Base-by-base conservation (phyloP, 2,888 invertebrate genomes). In the Lithosia quadra region DNA sequence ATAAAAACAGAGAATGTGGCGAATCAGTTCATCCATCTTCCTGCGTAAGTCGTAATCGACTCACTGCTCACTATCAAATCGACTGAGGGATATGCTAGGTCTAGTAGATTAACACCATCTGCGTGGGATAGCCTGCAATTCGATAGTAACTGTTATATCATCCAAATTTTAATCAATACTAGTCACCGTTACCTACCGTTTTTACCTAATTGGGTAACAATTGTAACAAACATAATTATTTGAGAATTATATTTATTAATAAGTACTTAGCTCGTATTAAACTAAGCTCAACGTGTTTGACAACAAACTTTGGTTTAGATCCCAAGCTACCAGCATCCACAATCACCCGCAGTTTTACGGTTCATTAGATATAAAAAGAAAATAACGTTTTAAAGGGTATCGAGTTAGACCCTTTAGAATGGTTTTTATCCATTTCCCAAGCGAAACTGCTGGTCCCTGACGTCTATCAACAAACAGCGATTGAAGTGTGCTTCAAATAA, bases 331-430 rank as follows among this genome's bases (percentile, higher is more conserved):
- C 34, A 71, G 76, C 69, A 77, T 74, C 73, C 71, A 76, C 84
- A 85, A 85, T 85, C 84, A 79, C 89, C 89, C 88, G 90, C 89
- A 90, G 90, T 91, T 90, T 89, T 87, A 85, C 87, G 86, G 88
- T 89, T 90, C 91, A 91, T 89, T 87, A 89, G 86, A 86, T 87
- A 87, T 90, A 88, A 91, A 91, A 91, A 90, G 89, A 89, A 91
- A 90, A 91, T 88, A 86, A 81, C 85, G 82, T 82, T 91, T 91
- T 90, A 88, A 90, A 89, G 28, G 76, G 90, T 89, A 88, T 88
- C 81, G 82, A 84, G 83, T 81, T 63, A 83, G 85, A 84, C 88
- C 86, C 89, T 91, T 90, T 86, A 86, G 78, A 49, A 68, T 34
- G 70, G 74, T 80, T 78, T 78, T 79, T 79, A 68, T 80, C 67